These are phyloP conservation scores for Orycteropus afer DNA, from an alignment of 2,113 vertebrate species.

Conservation along the genomic window DNA sequence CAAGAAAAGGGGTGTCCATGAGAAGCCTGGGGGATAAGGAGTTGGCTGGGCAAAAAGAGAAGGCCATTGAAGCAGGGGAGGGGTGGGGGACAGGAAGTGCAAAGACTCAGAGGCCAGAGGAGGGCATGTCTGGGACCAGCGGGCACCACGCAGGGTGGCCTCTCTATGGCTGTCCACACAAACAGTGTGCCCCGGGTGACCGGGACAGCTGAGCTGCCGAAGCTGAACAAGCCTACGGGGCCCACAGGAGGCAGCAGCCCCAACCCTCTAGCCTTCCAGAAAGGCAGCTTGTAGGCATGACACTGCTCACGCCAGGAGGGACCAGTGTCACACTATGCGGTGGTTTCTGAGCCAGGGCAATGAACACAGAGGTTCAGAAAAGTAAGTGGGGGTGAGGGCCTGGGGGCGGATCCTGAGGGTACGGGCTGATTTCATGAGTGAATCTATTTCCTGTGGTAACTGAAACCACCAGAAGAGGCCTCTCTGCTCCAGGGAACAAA, in stretches of 20 bases:
- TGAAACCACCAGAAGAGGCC: background rate
- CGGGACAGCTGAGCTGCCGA: background rate
- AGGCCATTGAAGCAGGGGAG: fast-evolving
- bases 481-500: background rate
- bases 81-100: background rate
- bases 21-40: background rate
- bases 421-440: background rate
- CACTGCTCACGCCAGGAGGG: background rate
- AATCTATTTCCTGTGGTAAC: background rate
- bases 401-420: background rate
- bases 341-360: background rate
- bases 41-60: background rate
- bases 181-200: background rate
- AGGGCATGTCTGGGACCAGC: no score
- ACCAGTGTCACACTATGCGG: background rate
- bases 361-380: background rate
- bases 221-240: fast-evolving
- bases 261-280: background rate
- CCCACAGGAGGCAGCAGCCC: background rate
- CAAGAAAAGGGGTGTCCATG: background rate
- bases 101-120: background rate
- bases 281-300: slow-evolving; percentile 46
- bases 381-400: background rate
- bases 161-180: background rate
- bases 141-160: no score